Percentiles rank a stretch among this genome's conserved stretches.
These are phyloP conservation scores for Pteronura brasiliensis DNA, from an alignment of 2,113 vertebrate species.

Conservation along the genomic window DNA sequence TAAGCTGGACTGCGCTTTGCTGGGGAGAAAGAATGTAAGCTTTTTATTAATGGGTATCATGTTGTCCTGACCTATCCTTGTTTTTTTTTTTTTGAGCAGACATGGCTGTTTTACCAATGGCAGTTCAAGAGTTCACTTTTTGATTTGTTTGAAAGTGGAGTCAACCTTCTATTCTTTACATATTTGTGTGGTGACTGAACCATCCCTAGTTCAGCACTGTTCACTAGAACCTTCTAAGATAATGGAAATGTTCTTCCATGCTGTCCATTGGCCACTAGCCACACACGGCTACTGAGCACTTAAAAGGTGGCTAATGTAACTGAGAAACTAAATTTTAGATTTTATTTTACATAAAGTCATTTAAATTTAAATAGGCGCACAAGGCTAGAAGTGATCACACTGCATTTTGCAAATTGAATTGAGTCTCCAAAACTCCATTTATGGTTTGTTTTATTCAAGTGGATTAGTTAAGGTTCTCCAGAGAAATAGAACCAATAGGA, in stretches of 20 bases:
- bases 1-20: slow-evolving; percentile 15
- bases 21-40: slow-evolving; percentile 25
- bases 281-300: neutral
- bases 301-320: neutral
- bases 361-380: neutral
- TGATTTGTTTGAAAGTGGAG: slow-evolving; percentile 41
- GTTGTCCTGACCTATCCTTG: slow-evolving; percentile 10
- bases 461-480: neutral
- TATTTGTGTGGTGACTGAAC: neutral
- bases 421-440: neutral
- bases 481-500: neutral
- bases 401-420: neutral
- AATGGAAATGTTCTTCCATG: neutral
- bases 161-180: neutral
- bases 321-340: neutral
- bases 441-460: neutral
- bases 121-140: slow-evolving; percentile 9
- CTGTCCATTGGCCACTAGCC: neutral
- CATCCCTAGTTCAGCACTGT: neutral
- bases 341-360: neutral
- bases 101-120: slow-evolving; percentile 21
- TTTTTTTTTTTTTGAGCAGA: neutral
- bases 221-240: neutral
- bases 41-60: slow-evolving; percentile 4
- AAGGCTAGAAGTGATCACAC: neutral